These are phyloP conservation scores for Anabas testudineus DNA, from an alignment of 2,797 vertebrate genomes.

Conservation along the genomic window DNA sequence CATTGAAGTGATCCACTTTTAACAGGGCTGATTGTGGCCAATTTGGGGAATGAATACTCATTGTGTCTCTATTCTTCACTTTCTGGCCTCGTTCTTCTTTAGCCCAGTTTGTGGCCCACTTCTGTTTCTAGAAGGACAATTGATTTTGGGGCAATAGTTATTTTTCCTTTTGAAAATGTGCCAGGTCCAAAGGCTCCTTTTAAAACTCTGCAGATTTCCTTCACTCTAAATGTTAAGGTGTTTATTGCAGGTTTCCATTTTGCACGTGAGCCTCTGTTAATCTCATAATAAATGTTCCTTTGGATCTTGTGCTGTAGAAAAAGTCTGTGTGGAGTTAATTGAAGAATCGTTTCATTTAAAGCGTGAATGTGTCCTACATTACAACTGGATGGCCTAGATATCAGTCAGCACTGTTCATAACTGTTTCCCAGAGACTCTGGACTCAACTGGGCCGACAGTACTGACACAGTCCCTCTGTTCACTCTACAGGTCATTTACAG, in stretches of 20 bases:
- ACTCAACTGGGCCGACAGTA: too few relatives aligned
- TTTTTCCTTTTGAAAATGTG: not conserved
- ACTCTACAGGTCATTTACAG: too few relatives aligned
- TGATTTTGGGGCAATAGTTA: constrained; percentile 41
- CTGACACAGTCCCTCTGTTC: too few relatives aligned
- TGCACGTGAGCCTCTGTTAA: not conserved
- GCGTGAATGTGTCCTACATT: constrained; percentile 42
- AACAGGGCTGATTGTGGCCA: constrained; percentile 75
- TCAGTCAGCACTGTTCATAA: constrained; percentile 16
- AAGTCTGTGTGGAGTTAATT: not conserved
- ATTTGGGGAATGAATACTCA: constrained; percentile 68
- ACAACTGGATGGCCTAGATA: constrained; percentile 49
- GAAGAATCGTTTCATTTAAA: not conserved
- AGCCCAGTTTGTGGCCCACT: constrained; percentile 84
- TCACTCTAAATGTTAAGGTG: not conserved
- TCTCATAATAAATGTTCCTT: not conserved
- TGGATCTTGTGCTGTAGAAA: not conserved
- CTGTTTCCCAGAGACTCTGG: constrained; percentile 42
- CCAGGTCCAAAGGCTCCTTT: not conserved
- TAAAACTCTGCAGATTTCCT: not conserved
- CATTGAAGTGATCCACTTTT: constrained; percentile 78
- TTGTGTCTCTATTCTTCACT: constrained; percentile 42
- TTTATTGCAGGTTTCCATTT: not conserved
- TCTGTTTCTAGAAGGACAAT: constrained; percentile 56
- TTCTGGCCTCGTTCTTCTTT: constrained; percentile 77